These are phyloP conservation scores for Indicator indicator DNA, from an alignment of 2,113 vertebrate species.

Conservation along the genomic window DNA sequence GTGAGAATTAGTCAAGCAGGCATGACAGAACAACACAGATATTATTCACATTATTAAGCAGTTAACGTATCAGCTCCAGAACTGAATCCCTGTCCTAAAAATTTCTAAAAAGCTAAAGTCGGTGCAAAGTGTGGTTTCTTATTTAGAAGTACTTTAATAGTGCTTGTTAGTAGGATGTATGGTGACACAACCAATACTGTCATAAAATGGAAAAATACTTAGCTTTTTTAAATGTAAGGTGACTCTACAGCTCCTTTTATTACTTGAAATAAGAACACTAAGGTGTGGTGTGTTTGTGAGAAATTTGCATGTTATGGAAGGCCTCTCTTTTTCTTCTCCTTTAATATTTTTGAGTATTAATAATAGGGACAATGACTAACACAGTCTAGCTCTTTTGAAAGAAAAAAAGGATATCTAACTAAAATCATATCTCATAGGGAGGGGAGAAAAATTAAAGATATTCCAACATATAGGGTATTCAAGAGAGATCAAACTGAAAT, in stretches of 20 bases:
- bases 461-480: not conserved
- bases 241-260: not conserved
- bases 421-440: not conserved
- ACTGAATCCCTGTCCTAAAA: not conserved
- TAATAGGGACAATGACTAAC: not conserved
- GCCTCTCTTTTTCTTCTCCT: not conserved
- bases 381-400: not conserved
- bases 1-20: not conserved
- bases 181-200: not conserved
- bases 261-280: not conserved
- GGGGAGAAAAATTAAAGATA: not conserved
- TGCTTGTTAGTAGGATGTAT: not conserved
- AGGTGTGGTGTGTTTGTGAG: not conserved
- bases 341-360: not conserved
- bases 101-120: not conserved
- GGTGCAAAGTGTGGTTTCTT: not conserved
- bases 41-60: not conserved
- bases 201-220: not conserved
- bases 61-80: not conserved
- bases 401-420: not conserved
- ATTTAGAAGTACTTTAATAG: not conserved
- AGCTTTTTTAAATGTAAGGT: not conserved
- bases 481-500: not conserved
- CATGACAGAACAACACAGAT: not conserved
- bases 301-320: not conserved